phyloP scores from a whole-genome alignment of 1,140 invertebrate species.

The Pachyrhynchus sulphureomaculatus region DNA sequence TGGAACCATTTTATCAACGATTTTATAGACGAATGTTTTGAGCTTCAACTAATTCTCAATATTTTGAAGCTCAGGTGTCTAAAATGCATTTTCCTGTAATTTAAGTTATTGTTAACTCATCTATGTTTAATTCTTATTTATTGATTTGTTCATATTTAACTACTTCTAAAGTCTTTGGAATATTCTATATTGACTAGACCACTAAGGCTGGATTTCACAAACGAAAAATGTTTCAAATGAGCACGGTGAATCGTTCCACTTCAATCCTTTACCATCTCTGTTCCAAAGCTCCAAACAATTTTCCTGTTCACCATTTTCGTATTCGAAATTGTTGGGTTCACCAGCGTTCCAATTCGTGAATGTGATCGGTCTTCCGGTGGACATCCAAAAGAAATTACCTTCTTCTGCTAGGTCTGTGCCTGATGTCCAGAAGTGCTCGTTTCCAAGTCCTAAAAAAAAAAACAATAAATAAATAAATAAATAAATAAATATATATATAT shows the following conservation, averaged over 20 bases:
- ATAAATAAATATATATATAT: no score
- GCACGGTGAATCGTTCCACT: conserved; percentile 91
- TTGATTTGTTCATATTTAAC: no score
- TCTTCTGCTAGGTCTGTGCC: conserved; percentile 89
- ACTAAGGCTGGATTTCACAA: conserved; percentile 73
- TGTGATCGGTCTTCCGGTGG: conserved; percentile 81
- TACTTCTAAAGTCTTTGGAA: no score
- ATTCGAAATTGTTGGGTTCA: conserved; percentile 88
- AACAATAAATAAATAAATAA: no score
- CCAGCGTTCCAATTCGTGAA: conserved; percentile 92
- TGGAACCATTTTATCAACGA: no score
- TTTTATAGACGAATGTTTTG: no score
- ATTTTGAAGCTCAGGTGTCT: not conserved
- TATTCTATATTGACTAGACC: no score
- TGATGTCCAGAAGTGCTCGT: conserved; percentile 91
- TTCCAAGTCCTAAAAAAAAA: conserved; percentile 68
- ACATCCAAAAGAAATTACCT: conserved; percentile 90
- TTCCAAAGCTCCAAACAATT: conserved; percentile 91
- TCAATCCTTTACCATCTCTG: conserved; percentile 84
- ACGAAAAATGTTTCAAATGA: conserved; percentile 91
- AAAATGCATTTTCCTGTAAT: not conserved
- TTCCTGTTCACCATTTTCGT: conserved; percentile 90
- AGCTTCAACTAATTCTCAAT: no score
- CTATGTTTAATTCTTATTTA: no score
- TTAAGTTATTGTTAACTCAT: not conserved